These are phyloP conservation scores for Buathra laborator DNA, from an alignment of 2,888 invertebrate genomes.

Conservation along the genomic window DNA sequence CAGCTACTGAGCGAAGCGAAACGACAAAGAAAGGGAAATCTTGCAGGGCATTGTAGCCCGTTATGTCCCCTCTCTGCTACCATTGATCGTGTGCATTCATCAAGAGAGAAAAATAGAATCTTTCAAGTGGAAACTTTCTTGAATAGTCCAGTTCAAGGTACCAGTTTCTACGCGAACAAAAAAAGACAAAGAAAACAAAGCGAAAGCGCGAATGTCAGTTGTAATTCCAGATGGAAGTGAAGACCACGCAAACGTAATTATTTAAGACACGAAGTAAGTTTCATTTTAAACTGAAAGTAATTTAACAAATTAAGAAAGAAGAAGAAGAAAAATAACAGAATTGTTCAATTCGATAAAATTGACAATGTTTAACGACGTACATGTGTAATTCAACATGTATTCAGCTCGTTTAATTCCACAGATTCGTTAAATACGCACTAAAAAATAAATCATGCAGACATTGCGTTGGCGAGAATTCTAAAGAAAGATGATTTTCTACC, in stretches of 20 bases:
- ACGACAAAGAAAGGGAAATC: constrained; percentile 37
- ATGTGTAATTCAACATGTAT: too few species aligned
- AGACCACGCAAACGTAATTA: too few species aligned
- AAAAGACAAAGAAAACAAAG: constrained; percentile 27
- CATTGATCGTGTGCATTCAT: constrained; percentile 35
- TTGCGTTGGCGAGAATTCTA: not conserved
- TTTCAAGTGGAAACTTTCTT: constrained; percentile 54
- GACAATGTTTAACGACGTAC: too few species aligned
- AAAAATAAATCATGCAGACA: not conserved
- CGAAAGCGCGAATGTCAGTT: constrained; percentile 26
- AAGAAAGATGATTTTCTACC: constrained; percentile 11
- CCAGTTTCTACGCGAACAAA: constrained; percentile 2
- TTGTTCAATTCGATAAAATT: too few species aligned
- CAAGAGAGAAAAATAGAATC: constrained; percentile 20
- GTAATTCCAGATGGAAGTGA: not conserved
- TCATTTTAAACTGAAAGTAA: too few species aligned
- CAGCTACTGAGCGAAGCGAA: constrained; percentile 31
- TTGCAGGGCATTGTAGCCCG: constrained; percentile 24
- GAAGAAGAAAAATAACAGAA: too few species aligned
- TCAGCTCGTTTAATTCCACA: not conserved
- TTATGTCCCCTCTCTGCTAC: not conserved
- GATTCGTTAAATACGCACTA: not conserved
- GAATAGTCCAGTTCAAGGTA: constrained; percentile 48
- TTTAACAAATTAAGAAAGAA: too few species aligned
- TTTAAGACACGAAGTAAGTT: too few species aligned